A percentile compares a stretch with the other conserved stretches of the same genome.
Conservation (phyloP, 2,888 invertebrate genomes). For the Enchytraeus crypticus region DNA sequence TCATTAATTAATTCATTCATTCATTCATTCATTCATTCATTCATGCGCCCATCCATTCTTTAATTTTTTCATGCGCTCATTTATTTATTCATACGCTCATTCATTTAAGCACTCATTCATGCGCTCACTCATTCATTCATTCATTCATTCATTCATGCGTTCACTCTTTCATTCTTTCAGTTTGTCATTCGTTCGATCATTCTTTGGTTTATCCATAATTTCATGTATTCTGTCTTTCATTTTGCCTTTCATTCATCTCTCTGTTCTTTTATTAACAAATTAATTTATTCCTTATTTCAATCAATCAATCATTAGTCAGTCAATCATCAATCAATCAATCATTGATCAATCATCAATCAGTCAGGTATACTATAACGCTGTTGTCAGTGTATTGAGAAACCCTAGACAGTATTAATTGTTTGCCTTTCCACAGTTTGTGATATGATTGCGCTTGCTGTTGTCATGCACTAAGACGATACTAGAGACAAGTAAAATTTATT, state of each 20-base stretch:
- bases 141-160: background rate
- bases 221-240: background rate
- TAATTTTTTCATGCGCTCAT: background rate
- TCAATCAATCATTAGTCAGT: background rate
- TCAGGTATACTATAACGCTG: background rate
- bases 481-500: background rate
- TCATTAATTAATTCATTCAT: background rate
- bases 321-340: constrained; percentile 1
- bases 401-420: too few species aligned
- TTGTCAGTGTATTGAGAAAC: background rate
- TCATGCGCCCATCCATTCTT: background rate
- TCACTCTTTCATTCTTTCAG: background rate
- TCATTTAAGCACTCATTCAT: too few species aligned
- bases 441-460: background rate
- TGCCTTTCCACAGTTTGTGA: background rate
- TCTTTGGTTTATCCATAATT: background rate
- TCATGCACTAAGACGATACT: background rate
- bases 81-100: too few species aligned
- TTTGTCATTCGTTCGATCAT: background rate
- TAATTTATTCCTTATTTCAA: background rate
- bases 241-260: background rate
- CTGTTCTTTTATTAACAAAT: background rate
- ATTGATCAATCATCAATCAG: background rate
- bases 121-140: too few species aligned
- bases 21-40: background rate